Base-by-base conservation (phyloP, 2,888 invertebrate genomes). In the Ecdyonurus torrentis region DNA sequence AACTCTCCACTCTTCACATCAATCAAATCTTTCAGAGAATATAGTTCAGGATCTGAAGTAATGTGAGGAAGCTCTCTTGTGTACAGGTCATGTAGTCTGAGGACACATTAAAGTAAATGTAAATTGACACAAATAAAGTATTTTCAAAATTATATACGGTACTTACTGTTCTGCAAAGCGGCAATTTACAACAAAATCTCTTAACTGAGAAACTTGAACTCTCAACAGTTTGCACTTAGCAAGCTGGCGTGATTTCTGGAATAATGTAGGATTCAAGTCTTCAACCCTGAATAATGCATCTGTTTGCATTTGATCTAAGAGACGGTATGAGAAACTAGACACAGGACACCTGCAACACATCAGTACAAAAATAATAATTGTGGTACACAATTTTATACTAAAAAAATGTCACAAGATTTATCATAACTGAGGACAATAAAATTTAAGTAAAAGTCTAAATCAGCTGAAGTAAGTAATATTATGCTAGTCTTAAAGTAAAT, bases 321-420 rank as follows among this genome's bases (percentile, higher is more conserved):
- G 76, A 66, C 86, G 81, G 69, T 83, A 84, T 0, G 91, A 86
- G 74, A 90, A 90, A 69, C 86, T 86, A 15, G 89, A 89, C 15
- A 92, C 91, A n/a, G 84, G 81, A 76, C 86, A 89, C 70, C 85
- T 86, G 64, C n/a, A n/a, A n/a, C n/a, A n/a, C n/a, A n/a, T 73
- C 79, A 72, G 74, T 22, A 25, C 73, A 61, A 64, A 55, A 61
- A 66, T 65, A 20, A 23, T 58, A 63, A 66, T 63, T 62, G 58
- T 52, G 58, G 24, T 15, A 15, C 20, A 25, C 18, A 2, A 64
- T n/a, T 20, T 64, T 50, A 18, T 2, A 25, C 24, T 24, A 23
- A 3, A 23, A 20, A 55, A 52, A 52, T 52, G 0, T 37, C 18
- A 23, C 25, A 52, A 23, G 22, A 55, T 20, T 25, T 62, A 5